Base-by-base conservation (phyloP, 30 jellyfish, hydroid and myxozoan species). In the Sanderia malayensis region DNA sequence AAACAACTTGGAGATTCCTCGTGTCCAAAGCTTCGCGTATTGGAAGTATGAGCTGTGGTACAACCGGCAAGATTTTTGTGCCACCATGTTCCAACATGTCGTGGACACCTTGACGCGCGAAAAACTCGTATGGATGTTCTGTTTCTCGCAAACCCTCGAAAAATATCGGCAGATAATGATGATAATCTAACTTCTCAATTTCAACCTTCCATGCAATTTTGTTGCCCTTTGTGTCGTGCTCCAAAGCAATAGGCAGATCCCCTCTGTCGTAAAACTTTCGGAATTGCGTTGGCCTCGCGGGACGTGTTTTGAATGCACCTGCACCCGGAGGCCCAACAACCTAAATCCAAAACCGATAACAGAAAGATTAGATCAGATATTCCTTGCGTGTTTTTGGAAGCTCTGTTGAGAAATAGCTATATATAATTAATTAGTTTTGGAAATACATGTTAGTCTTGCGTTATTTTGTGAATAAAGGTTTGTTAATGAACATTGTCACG, bases 21-120 rank as follows among this genome's bases (percentile, higher is more conserved):
- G 98, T 91, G 55, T 83, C 90, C 37, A 91, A 67, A 2, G 98
- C 98, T 27, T 91, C 92, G 9, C 98, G 93, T 26, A 91, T 83
- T 1, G 96, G 98, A 3, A 91, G 29, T n/a, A 91, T 91, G 29
- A 91, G 84, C 74, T 91, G 98, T 9, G 98, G 98, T 11, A 91
- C 87, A 15, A 91, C 98, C 3, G 84, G 87, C 33, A 91, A 79
- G 20, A 91, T 71, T 71, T 91, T 91, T 58, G 75, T 63, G 11
- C 96, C 95, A 11, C 98, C 98, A 64, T 91, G 98, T 44, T 91
- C 98, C 53, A 91, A 70, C 96, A 91, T 83, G 55, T 91, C 98
- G 45, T 91, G 98, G n/a, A 84, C 80, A 44, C 98, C 98, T 71
- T 91, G 98, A 20, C 96, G 69, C 7, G 98, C 94, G 34, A 91